These are phyloP conservation scores for Alectoris magna DNA, from an alignment of 2,797 vertebrate genomes.

Conservation along the genomic window DNA sequence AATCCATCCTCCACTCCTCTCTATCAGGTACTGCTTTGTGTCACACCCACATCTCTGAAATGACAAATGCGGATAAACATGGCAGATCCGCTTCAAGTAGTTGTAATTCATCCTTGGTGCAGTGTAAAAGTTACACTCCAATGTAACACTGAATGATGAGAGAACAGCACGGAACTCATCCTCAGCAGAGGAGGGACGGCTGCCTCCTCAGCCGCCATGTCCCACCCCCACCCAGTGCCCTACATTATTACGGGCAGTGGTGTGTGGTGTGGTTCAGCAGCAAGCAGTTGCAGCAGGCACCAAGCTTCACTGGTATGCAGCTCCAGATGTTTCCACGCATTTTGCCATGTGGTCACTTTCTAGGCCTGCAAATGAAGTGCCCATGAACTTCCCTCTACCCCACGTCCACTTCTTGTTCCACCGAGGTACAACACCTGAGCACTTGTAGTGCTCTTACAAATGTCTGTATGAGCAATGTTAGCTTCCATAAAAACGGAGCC, in stretches of 20 bases:
- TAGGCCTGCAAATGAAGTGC: not conserved
- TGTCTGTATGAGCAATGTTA: not conserved
- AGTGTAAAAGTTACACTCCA: not conserved
- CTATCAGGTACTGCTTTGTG: not conserved
- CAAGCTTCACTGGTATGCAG: not conserved
- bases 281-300: not conserved
- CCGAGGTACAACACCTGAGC: not conserved
- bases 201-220: accelerated
- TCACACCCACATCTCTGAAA: not conserved
- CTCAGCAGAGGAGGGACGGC: not conserved
- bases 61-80: not conserved
- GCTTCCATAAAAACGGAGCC: not conserved
- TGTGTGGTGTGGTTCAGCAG: not conserved
- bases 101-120: not conserved
- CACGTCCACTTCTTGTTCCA: not conserved
- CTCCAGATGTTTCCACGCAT: not conserved
- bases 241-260: accelerated
- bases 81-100: not conserved
- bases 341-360: not conserved
- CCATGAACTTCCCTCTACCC: not conserved
- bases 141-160: accelerated
- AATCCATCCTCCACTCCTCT: not conserved
- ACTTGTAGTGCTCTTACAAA: accelerated
- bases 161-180: not conserved
- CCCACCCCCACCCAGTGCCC: accelerated